Conservation (phyloP, 2,888 invertebrate species). For the Acanthoscelides obtectus region DNA sequence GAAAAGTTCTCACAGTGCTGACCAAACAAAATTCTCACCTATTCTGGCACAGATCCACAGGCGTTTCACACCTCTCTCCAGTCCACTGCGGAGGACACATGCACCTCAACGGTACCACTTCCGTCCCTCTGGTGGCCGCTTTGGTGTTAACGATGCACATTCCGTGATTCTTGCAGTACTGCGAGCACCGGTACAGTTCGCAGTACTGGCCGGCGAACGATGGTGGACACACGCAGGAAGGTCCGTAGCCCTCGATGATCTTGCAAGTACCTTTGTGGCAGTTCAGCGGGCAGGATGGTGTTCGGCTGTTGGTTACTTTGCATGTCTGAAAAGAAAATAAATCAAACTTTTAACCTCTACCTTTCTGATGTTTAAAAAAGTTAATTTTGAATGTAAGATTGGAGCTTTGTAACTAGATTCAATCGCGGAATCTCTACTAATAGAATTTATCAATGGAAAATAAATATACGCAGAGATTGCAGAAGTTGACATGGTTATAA, state of each 20-base stretch:
- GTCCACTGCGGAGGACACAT: slow-evolving; percentile 61
- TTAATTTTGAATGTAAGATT: no score
- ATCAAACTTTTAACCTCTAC: neutral
- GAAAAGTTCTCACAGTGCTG: no score
- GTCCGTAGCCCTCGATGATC: slow-evolving; percentile 48
- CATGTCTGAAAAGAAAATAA: slow-evolving; percentile 38
- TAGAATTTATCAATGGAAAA: no score
- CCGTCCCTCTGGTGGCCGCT: slow-evolving; percentile 15
- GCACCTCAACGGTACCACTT: slow-evolving; percentile 46
- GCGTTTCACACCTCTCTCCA: slow-evolving; percentile 61
- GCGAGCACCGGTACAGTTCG: slow-evolving; percentile 65
- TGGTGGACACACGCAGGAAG: slow-evolving; percentile 61
- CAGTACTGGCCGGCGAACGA: slow-evolving; percentile 64
- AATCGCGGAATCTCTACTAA: no score
- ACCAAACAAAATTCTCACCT: slow-evolving; percentile 42
- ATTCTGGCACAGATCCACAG: slow-evolving; percentile 53
- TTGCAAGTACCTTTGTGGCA: slow-evolving; percentile 61
- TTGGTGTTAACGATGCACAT: slow-evolving; percentile 49
- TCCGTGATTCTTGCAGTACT: slow-evolving; percentile 62
- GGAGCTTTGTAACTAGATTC: no score
- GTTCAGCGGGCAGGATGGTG: slow-evolving; percentile 50
- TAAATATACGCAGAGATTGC: no score
- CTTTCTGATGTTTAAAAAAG: no score
- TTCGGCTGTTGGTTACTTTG: slow-evolving; percentile 32
- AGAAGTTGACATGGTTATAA: no score